These are phyloP conservation scores for Scylla paramamosain DNA, from an alignment of 1,140 invertebrate species.

Conservation along the genomic window DNA sequence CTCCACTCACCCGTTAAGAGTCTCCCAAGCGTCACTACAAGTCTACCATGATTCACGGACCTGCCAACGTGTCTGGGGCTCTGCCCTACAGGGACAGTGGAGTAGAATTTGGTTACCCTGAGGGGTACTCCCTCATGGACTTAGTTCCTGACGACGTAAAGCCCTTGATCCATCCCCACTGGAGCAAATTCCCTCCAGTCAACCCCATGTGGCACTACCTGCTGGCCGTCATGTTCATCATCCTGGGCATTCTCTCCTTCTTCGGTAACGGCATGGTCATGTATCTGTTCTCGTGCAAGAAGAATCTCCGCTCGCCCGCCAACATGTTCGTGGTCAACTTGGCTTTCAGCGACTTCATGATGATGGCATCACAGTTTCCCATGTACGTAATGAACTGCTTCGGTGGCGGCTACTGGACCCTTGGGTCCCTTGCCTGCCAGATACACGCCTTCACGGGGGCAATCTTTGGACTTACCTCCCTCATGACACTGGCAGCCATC, in stretches of 20 bases:
- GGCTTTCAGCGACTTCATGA: slow-evolving; percentile 92
- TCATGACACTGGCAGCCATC: slow-evolving; percentile 78
- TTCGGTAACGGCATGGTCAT: slow-evolving; percentile 58
- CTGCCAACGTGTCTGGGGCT: slow-evolving; percentile 13
- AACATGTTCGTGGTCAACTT: slow-evolving; percentile 92
- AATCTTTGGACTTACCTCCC: slow-evolving; percentile 78
- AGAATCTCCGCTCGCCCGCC: slow-evolving; percentile 80
- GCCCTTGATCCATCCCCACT: slow-evolving; percentile 78
- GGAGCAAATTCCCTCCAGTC: slow-evolving; percentile 79
- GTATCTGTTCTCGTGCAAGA: slow-evolving; percentile 71
- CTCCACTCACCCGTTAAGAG: too few species aligned
- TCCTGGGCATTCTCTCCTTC: slow-evolving; percentile 79
- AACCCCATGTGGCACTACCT: slow-evolving; percentile 80
- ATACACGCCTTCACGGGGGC: slow-evolving; percentile 87
- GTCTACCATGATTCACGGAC: background rate
- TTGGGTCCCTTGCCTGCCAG: slow-evolving; percentile 89
- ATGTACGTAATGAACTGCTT: slow-evolving; percentile 92
- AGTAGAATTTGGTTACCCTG: slow-evolving; percentile 32
- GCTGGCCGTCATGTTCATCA: slow-evolving; percentile 80
- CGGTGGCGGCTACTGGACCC: slow-evolving; percentile 64
- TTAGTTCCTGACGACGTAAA: slow-evolving; percentile 78
- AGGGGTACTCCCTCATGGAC: slow-evolving; percentile 71
- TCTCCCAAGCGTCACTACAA: too few species aligned
- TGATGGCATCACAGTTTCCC: slow-evolving; percentile 84
- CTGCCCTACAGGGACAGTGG: slow-evolving; percentile 33